Evolutionary conservation across 2,113 vertebrate genomes (phyloP).

Genomic region (Mormyrus iriodes): DNA sequence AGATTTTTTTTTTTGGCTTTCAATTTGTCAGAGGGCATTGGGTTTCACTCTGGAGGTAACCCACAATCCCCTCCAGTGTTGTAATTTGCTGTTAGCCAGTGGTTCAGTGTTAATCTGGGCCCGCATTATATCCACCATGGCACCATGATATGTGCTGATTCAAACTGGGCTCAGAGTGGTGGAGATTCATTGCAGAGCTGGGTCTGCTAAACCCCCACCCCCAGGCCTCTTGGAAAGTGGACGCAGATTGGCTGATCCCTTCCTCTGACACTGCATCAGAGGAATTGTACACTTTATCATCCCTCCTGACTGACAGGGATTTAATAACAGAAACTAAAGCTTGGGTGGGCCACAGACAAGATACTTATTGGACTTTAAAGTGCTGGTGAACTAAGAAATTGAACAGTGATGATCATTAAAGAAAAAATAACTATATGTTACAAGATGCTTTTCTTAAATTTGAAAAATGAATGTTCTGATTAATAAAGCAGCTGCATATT

Average conservation of each 20-base stretch:
- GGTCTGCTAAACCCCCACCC: not conserved
- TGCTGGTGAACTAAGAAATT: not conserved
- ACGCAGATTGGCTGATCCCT: not conserved
- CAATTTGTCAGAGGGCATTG: not conserved
- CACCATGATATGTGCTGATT: not conserved
- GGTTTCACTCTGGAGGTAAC: not conserved
- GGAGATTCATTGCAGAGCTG: conserved; percentile 8
- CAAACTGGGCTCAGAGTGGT: not conserved
- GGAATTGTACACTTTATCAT: conserved; percentile 13
- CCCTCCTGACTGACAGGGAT: conserved; percentile 13
- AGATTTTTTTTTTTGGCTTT: not conserved
- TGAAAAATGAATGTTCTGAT: not conserved
- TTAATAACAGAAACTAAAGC: conserved; percentile 7
- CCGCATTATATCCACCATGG: not conserved
- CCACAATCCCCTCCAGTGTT: not conserved
- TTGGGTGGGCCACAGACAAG: not conserved
- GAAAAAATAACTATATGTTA: not conserved
- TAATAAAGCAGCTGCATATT: not conserved
- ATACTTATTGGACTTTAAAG: conserved; percentile 17
- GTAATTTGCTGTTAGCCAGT: not conserved
- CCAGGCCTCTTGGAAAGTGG: not conserved
- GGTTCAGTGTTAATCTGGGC: conserved; percentile 7
- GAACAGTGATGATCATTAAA: not conserved
- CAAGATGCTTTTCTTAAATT: not conserved
- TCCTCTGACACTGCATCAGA: conserved; percentile 6